Evolutionary conservation across 2,113 vertebrate species (phyloP).

Genomic region (Donacobius atricapilla): DNA sequence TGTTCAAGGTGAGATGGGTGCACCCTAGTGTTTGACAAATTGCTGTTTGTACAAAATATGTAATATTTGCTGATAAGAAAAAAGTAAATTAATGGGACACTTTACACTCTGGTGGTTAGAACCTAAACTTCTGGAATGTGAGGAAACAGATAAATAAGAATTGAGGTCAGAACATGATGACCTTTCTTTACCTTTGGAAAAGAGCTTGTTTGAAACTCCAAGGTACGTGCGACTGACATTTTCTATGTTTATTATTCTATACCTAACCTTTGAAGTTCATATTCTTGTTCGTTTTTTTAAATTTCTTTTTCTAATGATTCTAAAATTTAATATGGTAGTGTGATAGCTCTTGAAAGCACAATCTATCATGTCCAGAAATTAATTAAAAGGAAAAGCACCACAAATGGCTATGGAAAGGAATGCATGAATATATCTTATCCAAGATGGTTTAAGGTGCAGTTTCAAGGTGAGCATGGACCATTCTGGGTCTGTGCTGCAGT

Average conservation of each 20-base stretch:
- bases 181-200: background rate
- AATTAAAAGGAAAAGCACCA: background rate
- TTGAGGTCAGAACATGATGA: background rate
- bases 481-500: background rate
- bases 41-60: background rate
- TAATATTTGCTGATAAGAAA: background rate
- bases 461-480: background rate
- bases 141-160: background rate
- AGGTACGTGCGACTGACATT: background rate
- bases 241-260: background rate
- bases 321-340: background rate
- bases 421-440: background rate
- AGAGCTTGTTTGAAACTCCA: background rate
- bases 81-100: background rate
- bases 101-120: background rate
- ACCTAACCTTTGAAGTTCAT: background rate
- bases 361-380: background rate
- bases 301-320: background rate
- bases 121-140: background rate
- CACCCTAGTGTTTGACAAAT: background rate
- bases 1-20: background rate
- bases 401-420: background rate
- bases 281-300: background rate
- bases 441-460: background rate
- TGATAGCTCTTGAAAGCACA: background rate